A percentile compares a stretch with the other conserved stretches of the same genome.
These are phyloP conservation scores for Romanogobio albipinnatus DNA, from an alignment of 2,113 vertebrate species.

Conservation along the genomic window DNA sequence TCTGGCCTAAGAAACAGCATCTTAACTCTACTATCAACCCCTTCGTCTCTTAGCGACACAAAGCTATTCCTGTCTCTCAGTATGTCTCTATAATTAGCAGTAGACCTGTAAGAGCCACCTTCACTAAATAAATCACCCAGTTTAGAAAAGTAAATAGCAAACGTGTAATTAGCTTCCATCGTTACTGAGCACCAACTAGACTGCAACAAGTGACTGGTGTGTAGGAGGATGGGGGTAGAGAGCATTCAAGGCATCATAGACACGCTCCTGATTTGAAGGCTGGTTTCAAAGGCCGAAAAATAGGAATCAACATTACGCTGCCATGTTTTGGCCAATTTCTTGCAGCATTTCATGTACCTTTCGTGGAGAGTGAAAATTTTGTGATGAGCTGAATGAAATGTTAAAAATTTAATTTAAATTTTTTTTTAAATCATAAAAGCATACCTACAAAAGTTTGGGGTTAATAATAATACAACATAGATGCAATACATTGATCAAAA, in stretches of 20 bases:
- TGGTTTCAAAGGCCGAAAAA: too few species aligned
- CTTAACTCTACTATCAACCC: not conserved
- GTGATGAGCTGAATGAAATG: too few species aligned
- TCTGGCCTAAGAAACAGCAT: not conserved
- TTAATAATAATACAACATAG: too few species aligned
- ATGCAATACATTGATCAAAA: not conserved
- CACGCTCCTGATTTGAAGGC: too few species aligned
- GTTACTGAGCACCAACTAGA: not conserved
- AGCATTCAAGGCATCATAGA: not conserved
- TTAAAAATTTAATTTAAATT: too few species aligned
- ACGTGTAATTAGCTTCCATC: constrained; percentile 54
- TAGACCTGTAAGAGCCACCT: constrained; percentile 43
- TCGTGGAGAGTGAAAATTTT: too few species aligned
- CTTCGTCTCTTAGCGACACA: constrained; percentile 35
- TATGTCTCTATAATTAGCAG: constrained; percentile 52
- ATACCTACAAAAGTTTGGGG: too few species aligned
- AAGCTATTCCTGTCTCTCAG: constrained; percentile 32
- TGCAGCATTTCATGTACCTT: too few species aligned
- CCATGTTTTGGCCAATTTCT: too few species aligned
- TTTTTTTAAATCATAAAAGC: too few species aligned
- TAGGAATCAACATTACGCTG: too few species aligned
- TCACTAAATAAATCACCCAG: constrained; percentile 49
- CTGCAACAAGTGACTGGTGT: not conserved
- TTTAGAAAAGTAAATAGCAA: constrained; percentile 56
- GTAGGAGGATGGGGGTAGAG: not conserved